Base-by-base conservation (phyloP, 1,140 invertebrate species). In the Saxidomus purpurata region DNA sequence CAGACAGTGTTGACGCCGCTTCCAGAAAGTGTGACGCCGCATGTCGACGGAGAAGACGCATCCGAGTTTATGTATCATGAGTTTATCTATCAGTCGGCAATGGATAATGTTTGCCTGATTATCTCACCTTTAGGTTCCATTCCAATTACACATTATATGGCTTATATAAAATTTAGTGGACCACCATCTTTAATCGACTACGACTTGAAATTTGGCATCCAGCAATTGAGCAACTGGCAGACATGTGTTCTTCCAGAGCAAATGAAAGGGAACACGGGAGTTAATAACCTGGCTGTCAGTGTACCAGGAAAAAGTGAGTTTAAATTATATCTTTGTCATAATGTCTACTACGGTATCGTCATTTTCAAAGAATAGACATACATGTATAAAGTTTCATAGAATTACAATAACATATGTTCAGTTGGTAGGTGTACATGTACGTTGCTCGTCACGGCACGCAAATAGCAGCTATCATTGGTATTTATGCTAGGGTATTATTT, bases 201-300 rank as follows among this genome's bases (percentile, higher is more conserved):
- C 52, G 67, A 86, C 52, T 40, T 86, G 11, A 76, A 76, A 40
- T 3, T 61, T 25, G 8, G 19, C 9, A 1, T 86, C 6, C 0
- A 11, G n/a, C 43, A 52, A 4, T 43, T 55, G 13, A 49, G 8
- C 15, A 13, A 74, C 0, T 86, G 83, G 83, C 40, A 36, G 49
- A 11, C 22, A 0, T 86, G 83, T 52, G 31, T 86, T 22, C 19
- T n/a, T 15, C 49, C 83, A 15, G 22, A 36, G 25, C 34, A 13
- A 31, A 86, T 86, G 83, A 55, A 59, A 17, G 69, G 52, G n/a
- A 67, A 86, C 49, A 86, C 69, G 0, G 83, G 83, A 55, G 25
- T 59, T 34, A 76, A 47, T 22, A 76, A 36, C 40, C 25, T 74
- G 0, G 83, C 63, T 13, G 40, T 86, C 17, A 22, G 61, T 11